Base-by-base conservation (phyloP, 1,140 invertebrate species). In the Listronotus oregonensis region DNA sequence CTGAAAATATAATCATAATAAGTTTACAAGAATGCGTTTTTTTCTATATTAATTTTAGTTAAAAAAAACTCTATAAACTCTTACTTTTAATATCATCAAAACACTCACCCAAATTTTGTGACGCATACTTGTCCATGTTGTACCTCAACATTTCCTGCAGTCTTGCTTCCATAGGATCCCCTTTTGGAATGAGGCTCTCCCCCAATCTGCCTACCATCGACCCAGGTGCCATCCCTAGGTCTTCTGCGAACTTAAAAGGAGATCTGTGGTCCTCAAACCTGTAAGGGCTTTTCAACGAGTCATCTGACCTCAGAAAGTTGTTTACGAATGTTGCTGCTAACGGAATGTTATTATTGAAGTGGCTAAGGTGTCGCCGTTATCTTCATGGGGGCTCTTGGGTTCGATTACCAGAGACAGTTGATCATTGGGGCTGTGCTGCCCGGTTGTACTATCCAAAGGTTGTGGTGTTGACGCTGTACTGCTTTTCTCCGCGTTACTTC, bases 111-210 rank as follows among this genome's bases (percentile, higher is more conserved):
- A 98, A 81, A 68, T 93, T 93, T 73, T 95, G 94, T 43, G 91
- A 92, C 32, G 93, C 92, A 78, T 94, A 96, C 78, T 95, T 94
- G 82, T 95, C 93, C 88, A 96, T 95, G 75, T 95, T 95, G 78
- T 92, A 93, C 56, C 93, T 85, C 44, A 96, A 82, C 90, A 95
- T 95, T 79, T 96, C 94, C 76, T 96, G 95, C 12, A 97, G 82
- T 47, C 90, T 82, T 12, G 91, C 93, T 79, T 93, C 94, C 92
- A 95, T 94, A 10, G 92, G 93, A 78, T 94, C 92, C 15, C 92
- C 91, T 76, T 95, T 95, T 9, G 93, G 93, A 64, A 95, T 95
- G 1, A 95, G 84, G 0, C 91, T 93, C 67, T 94, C 91, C 10
- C 92, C 91, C 17, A 92, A 79, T 0, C 91, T 82, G 0, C 89